Conservation (phyloP, 2,888 invertebrate species). For the Amphiduros pacificus region DNA sequence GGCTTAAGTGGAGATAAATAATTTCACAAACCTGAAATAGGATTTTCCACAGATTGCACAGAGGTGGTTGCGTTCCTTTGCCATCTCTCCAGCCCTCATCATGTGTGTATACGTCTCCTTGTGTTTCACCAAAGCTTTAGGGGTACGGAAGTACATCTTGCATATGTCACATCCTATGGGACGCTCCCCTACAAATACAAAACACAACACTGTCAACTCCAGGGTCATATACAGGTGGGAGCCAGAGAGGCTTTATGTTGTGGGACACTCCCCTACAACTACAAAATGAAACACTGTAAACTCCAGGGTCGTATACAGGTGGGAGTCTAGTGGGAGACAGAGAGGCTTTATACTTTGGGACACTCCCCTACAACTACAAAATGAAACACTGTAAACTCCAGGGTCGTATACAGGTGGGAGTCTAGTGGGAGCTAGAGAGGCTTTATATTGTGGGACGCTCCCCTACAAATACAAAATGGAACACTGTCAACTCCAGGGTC, state of each 20-base stretch:
- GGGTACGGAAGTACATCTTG: slow-evolving; percentile 40
- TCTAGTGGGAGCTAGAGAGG: background rate
- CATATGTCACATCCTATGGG: slow-evolving; percentile 44
- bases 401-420: background rate
- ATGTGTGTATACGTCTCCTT: slow-evolving; percentile 42
- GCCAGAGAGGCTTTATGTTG: background rate
- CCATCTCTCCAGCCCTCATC: slow-evolving; percentile 31
- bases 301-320: too few species aligned
- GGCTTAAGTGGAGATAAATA: background rate
- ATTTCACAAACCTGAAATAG: slow-evolving; percentile 36
- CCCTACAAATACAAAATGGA: too few species aligned
- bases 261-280: too few species aligned
- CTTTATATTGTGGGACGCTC: slow-evolving; percentile 42
- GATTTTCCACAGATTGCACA: slow-evolving; percentile 49
- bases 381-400: too few species aligned
- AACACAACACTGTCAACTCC: background rate
- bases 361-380: too few species aligned
- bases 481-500: too few species aligned
- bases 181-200: slow-evolving; percentile 38
- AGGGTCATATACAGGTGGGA: background rate
- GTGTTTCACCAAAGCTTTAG: slow-evolving; percentile 42
- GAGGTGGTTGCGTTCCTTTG: slow-evolving; percentile 32
- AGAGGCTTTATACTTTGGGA: background rate
- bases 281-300: too few species aligned
- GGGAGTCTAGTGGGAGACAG: background rate